These are phyloP conservation scores for Periphyllus acericola DNA, from an alignment of 2,888 invertebrate species.

Conservation along the genomic window DNA sequence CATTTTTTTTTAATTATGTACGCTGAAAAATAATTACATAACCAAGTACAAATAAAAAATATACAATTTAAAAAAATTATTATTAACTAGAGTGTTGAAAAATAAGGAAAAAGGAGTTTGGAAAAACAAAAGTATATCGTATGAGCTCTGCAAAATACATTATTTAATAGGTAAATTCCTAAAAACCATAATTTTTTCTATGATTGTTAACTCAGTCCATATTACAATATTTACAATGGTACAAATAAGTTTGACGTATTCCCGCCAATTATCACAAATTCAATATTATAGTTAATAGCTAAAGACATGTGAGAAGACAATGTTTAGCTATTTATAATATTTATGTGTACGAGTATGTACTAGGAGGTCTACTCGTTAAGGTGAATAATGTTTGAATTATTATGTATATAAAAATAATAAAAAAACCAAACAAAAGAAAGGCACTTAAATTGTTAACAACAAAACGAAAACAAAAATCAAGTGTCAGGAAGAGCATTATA, in stretches of 20 bases:
- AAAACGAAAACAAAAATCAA: conserved; percentile 59
- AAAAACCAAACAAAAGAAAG: conserved; percentile 60
- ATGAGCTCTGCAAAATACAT: conserved; percentile 59
- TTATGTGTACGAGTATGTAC: conserved; percentile 61
- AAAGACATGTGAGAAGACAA: conserved; percentile 38
- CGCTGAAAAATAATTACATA: conserved; percentile 61
- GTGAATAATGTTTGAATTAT: conserved; percentile 56
- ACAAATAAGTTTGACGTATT: conserved; percentile 48
- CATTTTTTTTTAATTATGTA: conserved; percentile 43
- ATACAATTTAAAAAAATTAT: conserved; percentile 56
- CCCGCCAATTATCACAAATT: conserved; percentile 59
- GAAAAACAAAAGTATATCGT: conserved; percentile 35
- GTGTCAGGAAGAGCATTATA: conserved; percentile 61
- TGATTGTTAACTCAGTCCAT: conserved; percentile 61
- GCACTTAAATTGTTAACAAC: conserved; percentile 62
- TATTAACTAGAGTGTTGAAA: conserved; percentile 52
- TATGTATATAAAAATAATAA: conserved; percentile 60
- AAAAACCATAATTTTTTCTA: conserved; percentile 60
- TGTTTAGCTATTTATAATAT: conserved; percentile 57
- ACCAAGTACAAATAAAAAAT: conserved; percentile 61
- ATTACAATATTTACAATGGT: conserved; percentile 62
- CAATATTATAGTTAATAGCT: conserved; percentile 61
- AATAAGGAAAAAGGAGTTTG: conserved; percentile 37
- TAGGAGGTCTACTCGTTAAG: conserved; percentile 61
- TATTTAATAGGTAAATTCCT: conserved; percentile 57